Conservation (phyloP, 2,797 vertebrate genomes). For the Mormyrops attenuatus region DNA sequence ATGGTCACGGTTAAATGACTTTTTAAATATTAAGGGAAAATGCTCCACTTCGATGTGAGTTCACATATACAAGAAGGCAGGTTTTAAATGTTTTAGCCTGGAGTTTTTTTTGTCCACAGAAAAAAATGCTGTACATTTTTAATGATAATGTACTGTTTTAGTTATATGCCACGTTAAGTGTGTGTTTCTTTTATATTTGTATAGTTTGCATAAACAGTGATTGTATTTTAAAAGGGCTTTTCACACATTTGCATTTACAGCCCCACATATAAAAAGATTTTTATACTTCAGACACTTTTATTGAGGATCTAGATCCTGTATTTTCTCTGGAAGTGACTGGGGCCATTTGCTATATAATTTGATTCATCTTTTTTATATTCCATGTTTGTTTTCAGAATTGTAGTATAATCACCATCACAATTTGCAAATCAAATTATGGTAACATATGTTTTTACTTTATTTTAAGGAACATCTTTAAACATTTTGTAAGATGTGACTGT, state of each 20-base stretch:
- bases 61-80: not conserved
- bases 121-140: not conserved
- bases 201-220: not conserved
- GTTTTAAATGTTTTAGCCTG: not conserved
- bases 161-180: not conserved
- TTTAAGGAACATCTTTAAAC: not conserved
- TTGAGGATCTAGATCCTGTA: not conserved
- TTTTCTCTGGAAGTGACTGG: not conserved
- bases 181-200: not conserved
- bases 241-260: not conserved
- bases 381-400: not conserved
- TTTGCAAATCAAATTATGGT: not conserved
- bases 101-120: not conserved
- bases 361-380: not conserved
- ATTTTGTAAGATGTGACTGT: not conserved
- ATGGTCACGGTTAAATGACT: not conserved
- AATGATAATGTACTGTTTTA: not conserved
- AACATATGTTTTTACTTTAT: not conserved
- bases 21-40: not conserved
- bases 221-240: not conserved
- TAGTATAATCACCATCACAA: not conserved
- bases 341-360: not conserved
- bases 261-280: not conserved
- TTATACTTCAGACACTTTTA: not conserved
- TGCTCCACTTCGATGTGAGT: not conserved